Base-by-base conservation (phyloP, 2,888 invertebrate genomes). In the Pyralis farinalis region DNA sequence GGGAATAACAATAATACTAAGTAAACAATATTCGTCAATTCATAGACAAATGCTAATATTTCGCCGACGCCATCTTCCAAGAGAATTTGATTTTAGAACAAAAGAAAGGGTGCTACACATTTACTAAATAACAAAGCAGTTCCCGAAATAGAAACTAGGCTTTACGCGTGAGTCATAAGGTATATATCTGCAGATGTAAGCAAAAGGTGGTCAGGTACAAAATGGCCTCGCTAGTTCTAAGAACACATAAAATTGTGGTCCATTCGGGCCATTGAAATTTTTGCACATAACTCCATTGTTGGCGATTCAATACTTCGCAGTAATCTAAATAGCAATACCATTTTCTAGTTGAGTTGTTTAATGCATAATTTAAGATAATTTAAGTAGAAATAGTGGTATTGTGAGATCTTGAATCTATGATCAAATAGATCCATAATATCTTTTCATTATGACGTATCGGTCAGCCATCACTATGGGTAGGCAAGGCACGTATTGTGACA, bases 21-120 rank as follows among this genome's bases (percentile, higher is more conserved):
- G 16, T 4, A 16, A 16, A 16, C 16, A 16, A 16, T 16, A 16
- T 4, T 3, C 4, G 16, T 3, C 31, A 36, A 43, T 33, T 28
- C 36, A 36, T 40, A 43, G 36, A 43, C 36, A 33, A 32, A 20
- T 1, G 21, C 9, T 4, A 16, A 21, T 32, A 27, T 32, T 31
- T 41, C 25, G 11, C 36, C 33, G 31, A 28, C 28, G 28, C 16
- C 16, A 16, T 16, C 16, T 16, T 39, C 28, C 22, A 20, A 36
- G 37, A 2, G 16, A 16, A 75, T 67, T 71, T 73, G 60, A 65
- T 63, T 63, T 67, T 69, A 70, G 70, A 72, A 82, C 77, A 82
- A 80, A 77, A 77, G 69, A 69, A 64, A 56, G 57, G 35, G 36
- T 11, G 10, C 58, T 52, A 53, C 37, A 38, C 16, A 35, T 29